Conservation (phyloP, 2,113 vertebrate species). For the Mesocricetus auratus region DNA sequence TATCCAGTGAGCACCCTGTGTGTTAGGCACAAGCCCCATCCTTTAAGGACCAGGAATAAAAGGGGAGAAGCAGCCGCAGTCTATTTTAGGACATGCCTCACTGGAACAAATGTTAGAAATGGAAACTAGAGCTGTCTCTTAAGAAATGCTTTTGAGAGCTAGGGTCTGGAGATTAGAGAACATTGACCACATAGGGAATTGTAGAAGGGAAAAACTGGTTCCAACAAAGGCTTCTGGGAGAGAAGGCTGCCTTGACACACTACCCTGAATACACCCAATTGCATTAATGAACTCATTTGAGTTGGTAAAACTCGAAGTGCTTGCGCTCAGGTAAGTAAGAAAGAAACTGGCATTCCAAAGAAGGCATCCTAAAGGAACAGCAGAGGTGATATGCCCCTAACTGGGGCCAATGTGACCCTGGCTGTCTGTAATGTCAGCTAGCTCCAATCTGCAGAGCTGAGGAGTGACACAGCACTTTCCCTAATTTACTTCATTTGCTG, state of each 20-base stretch:
- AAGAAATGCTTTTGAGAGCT: neutral
- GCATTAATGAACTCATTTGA: neutral
- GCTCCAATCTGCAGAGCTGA: neutral
- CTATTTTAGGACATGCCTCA: neutral
- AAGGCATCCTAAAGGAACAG: neutral
- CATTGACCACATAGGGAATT: neutral
- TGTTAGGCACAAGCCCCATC: neutral
- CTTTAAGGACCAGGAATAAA: neutral
- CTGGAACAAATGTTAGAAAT: neutral
- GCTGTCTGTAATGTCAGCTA: neutral
- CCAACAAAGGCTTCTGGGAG: neutral
- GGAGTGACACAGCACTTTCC: neutral
- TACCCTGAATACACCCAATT: neutral
- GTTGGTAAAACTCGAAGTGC: neutral
- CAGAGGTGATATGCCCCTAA: neutral
- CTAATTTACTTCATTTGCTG: neutral
- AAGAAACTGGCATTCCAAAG: neutral
- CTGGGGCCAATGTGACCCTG: accelerated
- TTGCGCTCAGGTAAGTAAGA: neutral
- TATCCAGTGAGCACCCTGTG: neutral
- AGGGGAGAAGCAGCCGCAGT: neutral
- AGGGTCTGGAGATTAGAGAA: neutral
- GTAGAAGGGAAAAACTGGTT: neutral
- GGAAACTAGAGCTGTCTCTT: neutral
- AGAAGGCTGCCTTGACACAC: neutral